Conservation (phyloP, 2,113 vertebrate genomes). For the Zosterops pallidus region DNA sequence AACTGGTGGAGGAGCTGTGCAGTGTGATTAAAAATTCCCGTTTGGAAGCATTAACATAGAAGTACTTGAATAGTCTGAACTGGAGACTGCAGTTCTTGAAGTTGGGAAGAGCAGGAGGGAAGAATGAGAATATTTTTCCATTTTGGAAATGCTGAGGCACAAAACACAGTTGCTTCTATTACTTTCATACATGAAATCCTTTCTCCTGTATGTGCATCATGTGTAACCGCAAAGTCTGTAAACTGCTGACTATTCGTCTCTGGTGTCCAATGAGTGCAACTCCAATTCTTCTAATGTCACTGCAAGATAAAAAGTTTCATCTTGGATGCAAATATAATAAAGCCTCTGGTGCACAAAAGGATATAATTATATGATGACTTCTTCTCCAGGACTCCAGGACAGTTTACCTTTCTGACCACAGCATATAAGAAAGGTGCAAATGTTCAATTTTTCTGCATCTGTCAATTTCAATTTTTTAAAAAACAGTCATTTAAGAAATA, state of each 20-base stretch:
- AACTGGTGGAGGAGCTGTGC: constrained; percentile 66
- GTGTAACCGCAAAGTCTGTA: constrained; percentile 93
- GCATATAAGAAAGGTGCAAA: not conserved
- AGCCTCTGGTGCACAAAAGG: not conserved
- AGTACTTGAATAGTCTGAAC: constrained; percentile 52
- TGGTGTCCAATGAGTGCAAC: constrained; percentile 95
- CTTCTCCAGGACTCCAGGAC: not conserved
- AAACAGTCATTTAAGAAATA: not conserved
- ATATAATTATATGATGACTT: not conserved
- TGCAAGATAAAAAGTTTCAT: constrained; percentile 72
- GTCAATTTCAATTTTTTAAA: not conserved
- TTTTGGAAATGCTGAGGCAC: constrained; percentile 87
- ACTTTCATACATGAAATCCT: constrained; percentile 95
- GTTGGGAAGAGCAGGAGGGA: constrained; percentile 69
- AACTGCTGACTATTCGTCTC: constrained; percentile 95
- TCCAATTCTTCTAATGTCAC: constrained; percentile 93
- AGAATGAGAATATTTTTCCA: constrained; percentile 71
- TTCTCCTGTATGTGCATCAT: constrained; percentile 96
- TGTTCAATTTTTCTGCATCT: not conserved
- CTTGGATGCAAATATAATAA: not conserved
- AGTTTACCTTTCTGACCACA: not conserved
- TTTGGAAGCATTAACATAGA: constrained; percentile 73
- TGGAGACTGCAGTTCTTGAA: constrained; percentile 66
- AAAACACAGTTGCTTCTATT: constrained; percentile 77
- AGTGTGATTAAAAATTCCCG: constrained; percentile 71